phyloP scores from a whole-genome alignment of 2,113 vertebrate genomes.

The Brienomyrus longianalis region DNA sequence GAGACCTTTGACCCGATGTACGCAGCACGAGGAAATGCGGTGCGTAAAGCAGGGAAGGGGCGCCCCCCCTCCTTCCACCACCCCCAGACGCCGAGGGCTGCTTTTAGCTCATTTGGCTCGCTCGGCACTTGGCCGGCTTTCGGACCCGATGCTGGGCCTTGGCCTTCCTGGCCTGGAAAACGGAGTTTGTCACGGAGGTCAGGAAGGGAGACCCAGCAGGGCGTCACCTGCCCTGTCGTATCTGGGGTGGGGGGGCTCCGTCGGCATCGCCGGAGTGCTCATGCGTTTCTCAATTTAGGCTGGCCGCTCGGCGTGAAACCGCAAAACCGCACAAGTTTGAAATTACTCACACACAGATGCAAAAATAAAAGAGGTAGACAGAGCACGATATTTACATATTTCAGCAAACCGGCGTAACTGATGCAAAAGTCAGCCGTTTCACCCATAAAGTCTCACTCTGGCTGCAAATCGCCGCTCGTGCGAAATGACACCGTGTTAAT shows the following conservation, averaged over 20 bases:
- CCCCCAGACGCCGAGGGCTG: background rate
- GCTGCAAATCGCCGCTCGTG: background rate
- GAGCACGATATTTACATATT: background rate
- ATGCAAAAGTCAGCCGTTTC: background rate
- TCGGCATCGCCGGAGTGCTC: background rate
- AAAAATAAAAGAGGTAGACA: background rate
- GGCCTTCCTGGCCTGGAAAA: background rate
- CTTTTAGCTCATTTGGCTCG: background rate
- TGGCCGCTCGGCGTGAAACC: background rate
- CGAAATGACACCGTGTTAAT: background rate
- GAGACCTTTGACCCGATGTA: background rate
- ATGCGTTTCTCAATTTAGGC: background rate
- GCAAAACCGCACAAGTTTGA: background rate
- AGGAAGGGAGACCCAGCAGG: background rate
- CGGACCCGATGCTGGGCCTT: background rate
- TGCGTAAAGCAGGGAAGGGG: background rate
- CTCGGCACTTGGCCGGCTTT: background rate
- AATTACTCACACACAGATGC: background rate
- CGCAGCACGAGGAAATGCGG: background rate
- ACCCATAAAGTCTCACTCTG: background rate
- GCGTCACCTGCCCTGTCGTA: background rate
- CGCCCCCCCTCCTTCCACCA: rapidly evolving
- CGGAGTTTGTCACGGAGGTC: background rate
- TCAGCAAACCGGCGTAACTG: background rate
- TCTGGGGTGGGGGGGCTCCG: no score